Percentiles rank a stretch among this genome's conserved stretches.
Evolutionary conservation across 1,140 invertebrate genomes (phyloP).

Genomic region (Hycleus phaleratus): DNA sequence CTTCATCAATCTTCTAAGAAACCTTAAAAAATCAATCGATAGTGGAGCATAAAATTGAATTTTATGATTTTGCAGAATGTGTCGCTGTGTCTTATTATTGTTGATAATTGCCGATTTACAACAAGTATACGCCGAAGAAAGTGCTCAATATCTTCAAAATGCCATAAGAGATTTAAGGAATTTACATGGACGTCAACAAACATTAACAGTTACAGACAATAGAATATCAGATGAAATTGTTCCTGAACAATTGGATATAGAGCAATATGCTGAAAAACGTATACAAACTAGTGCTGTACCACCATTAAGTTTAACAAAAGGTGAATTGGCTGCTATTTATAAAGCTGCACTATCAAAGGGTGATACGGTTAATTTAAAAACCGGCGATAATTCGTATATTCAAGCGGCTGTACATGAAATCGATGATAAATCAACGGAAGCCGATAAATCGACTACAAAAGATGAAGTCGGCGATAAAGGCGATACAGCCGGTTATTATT

Average conservation of each 20-base stretch:
- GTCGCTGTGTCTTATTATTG: slow-evolving; percentile 13
- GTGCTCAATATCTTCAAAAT: slow-evolving; percentile 35
- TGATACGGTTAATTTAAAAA: slow-evolving; percentile 32
- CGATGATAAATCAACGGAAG: slow-evolving; percentile 11
- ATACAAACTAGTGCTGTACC: slow-evolving; percentile 20
- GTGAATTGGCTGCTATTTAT: slow-evolving; percentile 34
- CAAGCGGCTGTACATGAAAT: slow-evolving; percentile 35
- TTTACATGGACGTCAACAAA: slow-evolving; percentile 20
- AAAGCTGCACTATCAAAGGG: slow-evolving; percentile 34
- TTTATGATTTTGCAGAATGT: slow-evolving; percentile 21
- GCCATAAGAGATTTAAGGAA: slow-evolving; percentile 34
- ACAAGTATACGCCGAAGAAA: slow-evolving; percentile 14
- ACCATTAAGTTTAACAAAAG: slow-evolving; percentile 30
- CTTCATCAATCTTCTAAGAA: no score
- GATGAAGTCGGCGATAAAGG: not conserved
- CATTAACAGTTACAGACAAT: slow-evolving; percentile 2
- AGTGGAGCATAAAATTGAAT: no score
- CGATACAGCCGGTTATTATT: slow-evolving; percentile 33
- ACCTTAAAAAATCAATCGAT: no score
- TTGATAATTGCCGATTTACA: not conserved
- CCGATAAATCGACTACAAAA: not conserved
- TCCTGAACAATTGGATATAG: not conserved
- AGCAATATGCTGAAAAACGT: slow-evolving; percentile 9
- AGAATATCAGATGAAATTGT: not conserved
- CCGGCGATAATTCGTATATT: slow-evolving; percentile 23